Base-by-base conservation (phyloP, 1,140 invertebrate species). In the Phymastichus coffea region DNA sequence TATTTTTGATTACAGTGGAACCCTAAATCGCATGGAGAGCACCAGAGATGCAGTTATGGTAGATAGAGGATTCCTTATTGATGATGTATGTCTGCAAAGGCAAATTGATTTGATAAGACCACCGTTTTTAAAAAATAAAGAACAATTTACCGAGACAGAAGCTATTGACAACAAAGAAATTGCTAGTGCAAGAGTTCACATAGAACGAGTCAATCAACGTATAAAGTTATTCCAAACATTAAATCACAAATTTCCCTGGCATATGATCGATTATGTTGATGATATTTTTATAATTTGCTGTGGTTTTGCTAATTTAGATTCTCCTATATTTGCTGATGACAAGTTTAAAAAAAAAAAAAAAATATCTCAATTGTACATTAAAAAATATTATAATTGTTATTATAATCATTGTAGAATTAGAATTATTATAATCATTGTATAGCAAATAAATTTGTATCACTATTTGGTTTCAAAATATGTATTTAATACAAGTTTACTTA, bases 1-100 rank as follows among this genome's bases (percentile, higher is more conserved):
- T 7, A 69, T 73, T 52, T 65, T 70, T 38, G 28, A 61, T 20
- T 14, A 66, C 12, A 63, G 56, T 60, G 66, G 61, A 2, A 61
- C 72, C 57, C 37, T 72, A 9, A 9, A 52, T 14, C 52, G 46
- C 30, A 26, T 61, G 23, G 23, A 40, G 22, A 47, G 38, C 17
- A 38, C 40, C 6, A 23, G 35, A 47, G 53, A 62, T 57, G 60
- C 41, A 25, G 19, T 63, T 3, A 57, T 63, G 60, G 53, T 62
- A n/a, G 46, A 62, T 37, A 56, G 49, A 40, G 47, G 60, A 12
- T 52, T 62, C 47, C 38, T 41, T 43, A 62, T 62, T 19, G 38
- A 56, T 17, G 12, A 33, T n/a, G 52, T 38, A 38, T 62, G 60
- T 28, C 6, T 23, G 23, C 15, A 41, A 17, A 22, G 26, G 12